phyloP scores from a whole-genome alignment of 2,113 vertebrate genomes.

The Chaetura pelagica region DNA sequence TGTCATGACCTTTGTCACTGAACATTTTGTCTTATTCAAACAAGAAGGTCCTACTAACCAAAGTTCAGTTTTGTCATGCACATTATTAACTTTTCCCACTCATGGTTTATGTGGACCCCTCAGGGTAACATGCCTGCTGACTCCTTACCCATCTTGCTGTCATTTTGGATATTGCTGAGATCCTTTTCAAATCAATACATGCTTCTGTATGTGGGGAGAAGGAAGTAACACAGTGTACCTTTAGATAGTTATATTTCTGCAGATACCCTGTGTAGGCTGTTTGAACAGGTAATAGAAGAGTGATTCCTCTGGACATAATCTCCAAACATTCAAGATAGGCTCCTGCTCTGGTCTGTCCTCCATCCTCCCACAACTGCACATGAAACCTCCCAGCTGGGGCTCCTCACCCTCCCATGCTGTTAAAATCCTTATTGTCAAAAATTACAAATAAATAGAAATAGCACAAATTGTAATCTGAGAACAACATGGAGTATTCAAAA shows the following conservation, averaged over 20 bases:
- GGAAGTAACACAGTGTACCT: background rate
- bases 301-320: background rate
- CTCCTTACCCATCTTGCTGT: background rate
- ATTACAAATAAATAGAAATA: background rate
- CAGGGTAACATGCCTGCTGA: background rate
- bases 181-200: background rate
- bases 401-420: background rate
- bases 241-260: background rate
- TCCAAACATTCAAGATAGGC: background rate
- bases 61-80: background rate
- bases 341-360: background rate
- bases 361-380: fast-evolving
- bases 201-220: background rate
- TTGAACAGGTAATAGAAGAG: background rate
- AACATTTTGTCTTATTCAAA: background rate
- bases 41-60: background rate
- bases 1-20: background rate
- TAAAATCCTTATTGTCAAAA: background rate
- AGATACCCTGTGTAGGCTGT: background rate
- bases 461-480: background rate
- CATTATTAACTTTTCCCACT: background rate
- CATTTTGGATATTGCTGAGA: background rate
- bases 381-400: background rate
- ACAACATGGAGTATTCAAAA: background rate
- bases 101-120: background rate